phyloP scores from a whole-genome alignment of 1,140 invertebrate species.

The Luehdorfia chinensis region DNA sequence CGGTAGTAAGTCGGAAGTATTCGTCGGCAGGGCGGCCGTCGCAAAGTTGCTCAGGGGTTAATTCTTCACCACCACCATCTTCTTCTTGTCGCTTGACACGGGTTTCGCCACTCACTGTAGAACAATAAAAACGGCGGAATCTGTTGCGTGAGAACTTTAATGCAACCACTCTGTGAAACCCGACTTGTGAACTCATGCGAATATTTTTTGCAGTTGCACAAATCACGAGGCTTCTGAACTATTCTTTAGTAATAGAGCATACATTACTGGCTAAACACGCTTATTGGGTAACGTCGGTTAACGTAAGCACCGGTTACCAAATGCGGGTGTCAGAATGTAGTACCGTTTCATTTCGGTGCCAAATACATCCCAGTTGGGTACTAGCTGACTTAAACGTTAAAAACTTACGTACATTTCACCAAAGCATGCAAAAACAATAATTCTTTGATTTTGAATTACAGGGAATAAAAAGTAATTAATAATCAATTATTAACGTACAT shows the following conservation, averaged over 20 bases:
- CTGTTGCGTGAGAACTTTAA: conserved; percentile 7
- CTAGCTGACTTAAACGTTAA: too few relatives aligned
- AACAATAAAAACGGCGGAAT: conserved; percentile 5
- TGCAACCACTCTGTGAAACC: neutral
- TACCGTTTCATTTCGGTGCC: conserved; percentile 54
- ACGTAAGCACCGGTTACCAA: conserved; percentile 66
- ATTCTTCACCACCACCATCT: conserved; percentile 80
- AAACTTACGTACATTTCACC: too few relatives aligned
- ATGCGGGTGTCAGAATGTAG: conserved; percentile 60
- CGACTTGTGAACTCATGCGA: conserved; percentile 8
- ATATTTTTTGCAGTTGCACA: conserved; percentile 5
- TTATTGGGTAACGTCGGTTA: conserved; percentile 63
- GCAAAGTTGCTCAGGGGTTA: conserved; percentile 90
- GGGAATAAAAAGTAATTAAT: too few relatives aligned
- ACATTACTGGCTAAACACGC: conserved; percentile 34
- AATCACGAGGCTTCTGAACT: neutral
- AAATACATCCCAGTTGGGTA: conserved; percentile 25
- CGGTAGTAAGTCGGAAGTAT: conserved; percentile 90
- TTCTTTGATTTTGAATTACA: too few relatives aligned
- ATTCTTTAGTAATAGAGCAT: conserved; percentile 21
- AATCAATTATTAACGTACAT: too few relatives aligned
- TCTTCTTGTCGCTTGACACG: conserved; percentile 82
- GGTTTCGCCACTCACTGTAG: conserved; percentile 59
- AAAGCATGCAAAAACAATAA: too few relatives aligned
- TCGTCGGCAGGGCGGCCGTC: conserved; percentile 91